These are phyloP conservation scores for Brachypteracias leptosomus DNA, from an alignment of 2,113 vertebrate species.

Conservation along the genomic window DNA sequence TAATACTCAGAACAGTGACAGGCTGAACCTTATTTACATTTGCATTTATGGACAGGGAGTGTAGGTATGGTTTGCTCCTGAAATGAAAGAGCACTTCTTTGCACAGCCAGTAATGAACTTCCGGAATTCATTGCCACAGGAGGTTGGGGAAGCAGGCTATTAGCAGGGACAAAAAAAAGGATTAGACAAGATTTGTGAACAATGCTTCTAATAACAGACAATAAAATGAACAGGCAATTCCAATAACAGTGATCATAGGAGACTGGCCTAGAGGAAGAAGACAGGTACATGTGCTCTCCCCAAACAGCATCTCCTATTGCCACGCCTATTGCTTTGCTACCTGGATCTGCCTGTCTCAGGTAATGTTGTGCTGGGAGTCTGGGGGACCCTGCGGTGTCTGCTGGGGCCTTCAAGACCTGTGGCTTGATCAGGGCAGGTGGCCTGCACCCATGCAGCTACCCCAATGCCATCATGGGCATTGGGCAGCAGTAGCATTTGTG, in stretches of 20 bases:
- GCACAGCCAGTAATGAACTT: not conserved
- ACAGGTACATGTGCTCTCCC: not conserved
- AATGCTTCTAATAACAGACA: conserved; percentile 16
- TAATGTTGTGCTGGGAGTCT: not conserved
- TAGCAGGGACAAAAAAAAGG: conserved; percentile 28
- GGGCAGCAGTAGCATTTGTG: not conserved
- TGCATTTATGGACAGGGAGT: not conserved
- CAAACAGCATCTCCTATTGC: not conserved
- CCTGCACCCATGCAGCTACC: not conserved
- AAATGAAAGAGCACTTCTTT: not conserved
- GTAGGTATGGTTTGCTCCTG: not conserved
- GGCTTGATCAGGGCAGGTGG: not conserved
- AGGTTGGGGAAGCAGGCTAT: conserved; percentile 22
- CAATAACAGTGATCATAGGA: not conserved
- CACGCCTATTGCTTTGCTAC: not conserved
- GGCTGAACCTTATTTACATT: not conserved
- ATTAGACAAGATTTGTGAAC: conserved; percentile 55
- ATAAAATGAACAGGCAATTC: not conserved
- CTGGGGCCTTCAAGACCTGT: not conserved
- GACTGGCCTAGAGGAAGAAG: not conserved
- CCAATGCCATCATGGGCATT: fast-evolving
- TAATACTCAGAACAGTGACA: not conserved
- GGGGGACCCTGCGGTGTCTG: not conserved
- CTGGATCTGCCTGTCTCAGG: not conserved
- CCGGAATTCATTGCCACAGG: not conserved